A percentile compares a stretch with the other conserved stretches of the same genome.
phyloP scores from a whole-genome alignment of 2,888 invertebrate genomes.

The Agrochola lota region DNA sequence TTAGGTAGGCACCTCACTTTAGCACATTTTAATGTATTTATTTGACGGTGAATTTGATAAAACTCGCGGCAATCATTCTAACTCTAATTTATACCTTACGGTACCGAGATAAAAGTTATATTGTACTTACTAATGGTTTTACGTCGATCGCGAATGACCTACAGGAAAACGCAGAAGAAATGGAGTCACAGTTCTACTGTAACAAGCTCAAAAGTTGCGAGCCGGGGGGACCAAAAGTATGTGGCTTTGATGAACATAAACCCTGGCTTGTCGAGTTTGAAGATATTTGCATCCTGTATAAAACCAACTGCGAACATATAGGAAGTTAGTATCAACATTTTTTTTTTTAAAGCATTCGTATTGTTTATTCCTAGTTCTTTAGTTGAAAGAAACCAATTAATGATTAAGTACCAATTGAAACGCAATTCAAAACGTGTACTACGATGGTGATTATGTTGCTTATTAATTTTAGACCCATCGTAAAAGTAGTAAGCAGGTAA shows the following conservation, averaged over 20 bases:
- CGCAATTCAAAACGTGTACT: neutral
- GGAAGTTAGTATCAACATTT: slow-evolving; percentile 72
- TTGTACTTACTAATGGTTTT: neutral
- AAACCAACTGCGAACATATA: slow-evolving; percentile 71
- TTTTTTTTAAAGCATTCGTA: neutral
- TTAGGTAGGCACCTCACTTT: no score
- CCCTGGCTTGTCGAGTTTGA: slow-evolving; percentile 72
- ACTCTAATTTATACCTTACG: neutral
- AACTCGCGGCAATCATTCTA: neutral
- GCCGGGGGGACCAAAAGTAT: slow-evolving; percentile 64
- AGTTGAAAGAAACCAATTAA: no score
- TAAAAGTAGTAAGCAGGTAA: neutral
- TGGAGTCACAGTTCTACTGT: slow-evolving; percentile 66
- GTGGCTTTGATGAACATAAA: slow-evolving; percentile 71
- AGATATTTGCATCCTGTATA: slow-evolving; percentile 74
- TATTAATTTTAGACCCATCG: neutral
- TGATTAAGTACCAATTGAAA: no score
- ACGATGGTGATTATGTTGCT: neutral
- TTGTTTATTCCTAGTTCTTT: no score
- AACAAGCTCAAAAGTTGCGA: slow-evolving; percentile 67
- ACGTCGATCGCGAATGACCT: neutral
- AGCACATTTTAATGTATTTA: no score
- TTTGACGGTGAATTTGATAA: no score
- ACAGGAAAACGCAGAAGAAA: neutral
- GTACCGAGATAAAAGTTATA: neutral